Percentiles rank a stretch among this genome's conserved stretches.
Conservation (phyloP, 2,888 invertebrate species). For the Drosophila sordidula region DNA sequence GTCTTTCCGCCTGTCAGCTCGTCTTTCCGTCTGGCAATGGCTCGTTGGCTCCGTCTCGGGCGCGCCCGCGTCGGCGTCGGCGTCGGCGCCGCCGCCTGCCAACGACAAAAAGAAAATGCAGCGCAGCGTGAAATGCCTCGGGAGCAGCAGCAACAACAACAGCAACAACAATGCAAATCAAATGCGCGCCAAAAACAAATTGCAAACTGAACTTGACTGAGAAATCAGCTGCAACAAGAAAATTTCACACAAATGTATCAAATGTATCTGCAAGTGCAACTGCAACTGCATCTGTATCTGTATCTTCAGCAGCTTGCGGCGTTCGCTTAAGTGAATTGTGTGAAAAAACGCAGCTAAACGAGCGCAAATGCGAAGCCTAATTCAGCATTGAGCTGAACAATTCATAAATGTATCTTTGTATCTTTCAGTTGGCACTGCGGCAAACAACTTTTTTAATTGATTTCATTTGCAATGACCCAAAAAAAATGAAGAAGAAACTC, state of each 20-base stretch:
- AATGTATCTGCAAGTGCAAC: slow-evolving; percentile 14
- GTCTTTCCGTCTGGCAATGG: slow-evolving; percentile 69
- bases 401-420: slow-evolving; percentile 31
- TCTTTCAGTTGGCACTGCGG: slow-evolving; percentile 18
- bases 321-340: slow-evolving; percentile 52
- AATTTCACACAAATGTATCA: slow-evolving; percentile 28
- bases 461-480: slow-evolving; percentile 42
- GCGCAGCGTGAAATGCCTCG: slow-evolving; percentile 72
- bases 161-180: slow-evolving; percentile 61
- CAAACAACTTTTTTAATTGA: slow-evolving; percentile 55
- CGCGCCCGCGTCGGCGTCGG: slow-evolving; percentile 57
- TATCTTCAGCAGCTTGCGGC: slow-evolving; percentile 35
- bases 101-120: slow-evolving; percentile 66
- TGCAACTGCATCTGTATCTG: slow-evolving; percentile 23
- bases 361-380: slow-evolving; percentile 15
- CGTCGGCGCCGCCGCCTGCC: slow-evolving; percentile 65
- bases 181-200: slow-evolving; percentile 76
- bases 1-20: slow-evolving; percentile 36
- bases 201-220: slow-evolving; percentile 83
- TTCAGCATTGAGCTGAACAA: slow-evolving; percentile 27
- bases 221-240: slow-evolving; percentile 68
- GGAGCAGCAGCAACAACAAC: slow-evolving; percentile 50
- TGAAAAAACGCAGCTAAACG: slow-evolving; percentile 25
- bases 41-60: slow-evolving; percentile 71
- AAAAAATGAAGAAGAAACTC: slow-evolving; percentile 28